phyloP scores from a whole-genome alignment of 2,888 invertebrate genomes.

The Leptinotarsa haldemani region DNA sequence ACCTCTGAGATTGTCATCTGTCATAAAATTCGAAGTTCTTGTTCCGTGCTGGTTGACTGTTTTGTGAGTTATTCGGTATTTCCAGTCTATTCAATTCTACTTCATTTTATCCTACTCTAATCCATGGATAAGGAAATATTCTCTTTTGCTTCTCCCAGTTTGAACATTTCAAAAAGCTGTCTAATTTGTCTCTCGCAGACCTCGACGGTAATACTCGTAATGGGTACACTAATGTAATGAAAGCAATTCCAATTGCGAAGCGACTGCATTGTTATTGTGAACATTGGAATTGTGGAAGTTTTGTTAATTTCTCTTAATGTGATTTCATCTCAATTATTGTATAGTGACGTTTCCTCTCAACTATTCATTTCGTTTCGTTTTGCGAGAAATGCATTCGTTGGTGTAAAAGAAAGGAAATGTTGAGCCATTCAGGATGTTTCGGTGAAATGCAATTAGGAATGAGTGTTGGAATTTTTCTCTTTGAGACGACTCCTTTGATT shows the following conservation, averaged over 20 bases:
- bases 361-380: not conserved
- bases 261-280: not conserved
- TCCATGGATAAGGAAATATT: too few species aligned
- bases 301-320: slow-evolving; percentile 1
- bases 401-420: not conserved
- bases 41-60: too few species aligned
- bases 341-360: not conserved
- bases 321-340: slow-evolving; percentile 3
- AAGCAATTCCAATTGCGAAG: not conserved
- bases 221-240: slow-evolving; percentile 1
- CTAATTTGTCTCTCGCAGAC: too few species aligned
- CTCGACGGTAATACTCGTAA: not conserved
- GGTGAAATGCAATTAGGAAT: not conserved
- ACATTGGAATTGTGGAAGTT: not conserved
- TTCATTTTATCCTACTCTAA: too few species aligned
- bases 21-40: too few species aligned
- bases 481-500: not conserved
- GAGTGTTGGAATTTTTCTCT: not conserved
- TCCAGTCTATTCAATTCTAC: too few species aligned
- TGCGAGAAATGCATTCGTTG: not conserved
- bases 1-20: too few species aligned
- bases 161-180: too few species aligned
- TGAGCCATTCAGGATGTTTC: not conserved
- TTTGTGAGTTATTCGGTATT: too few species aligned
- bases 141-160: too few species aligned